These are phyloP conservation scores for Drosophila emarginata DNA, from an alignment of 2,888 invertebrate genomes.

Conservation along the genomic window DNA sequence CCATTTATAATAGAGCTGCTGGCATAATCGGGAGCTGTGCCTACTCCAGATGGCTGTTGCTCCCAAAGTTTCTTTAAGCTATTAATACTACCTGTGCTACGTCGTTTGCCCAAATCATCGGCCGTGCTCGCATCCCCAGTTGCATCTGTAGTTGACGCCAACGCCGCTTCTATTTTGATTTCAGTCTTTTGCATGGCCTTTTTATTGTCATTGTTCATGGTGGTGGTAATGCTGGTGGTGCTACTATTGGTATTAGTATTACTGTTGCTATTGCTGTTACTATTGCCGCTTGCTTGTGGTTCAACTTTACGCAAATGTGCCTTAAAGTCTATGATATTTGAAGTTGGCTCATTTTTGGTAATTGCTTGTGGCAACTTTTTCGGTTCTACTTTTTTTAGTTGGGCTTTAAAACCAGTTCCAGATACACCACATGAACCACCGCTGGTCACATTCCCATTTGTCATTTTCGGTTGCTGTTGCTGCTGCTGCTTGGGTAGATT, in stretches of 20 bases:
- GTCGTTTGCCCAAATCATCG: slow-evolving; percentile 92
- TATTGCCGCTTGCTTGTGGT: slow-evolving; percentile 38
- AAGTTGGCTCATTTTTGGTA: slow-evolving; percentile 84
- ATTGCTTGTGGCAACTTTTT: slow-evolving; percentile 84
- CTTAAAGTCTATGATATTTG: slow-evolving; percentile 91
- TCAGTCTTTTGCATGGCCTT: slow-evolving; percentile 81
- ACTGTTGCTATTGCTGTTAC: slow-evolving; percentile 51
- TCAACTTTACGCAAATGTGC: slow-evolving; percentile 92
- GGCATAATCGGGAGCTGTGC: slow-evolving; percentile 69
- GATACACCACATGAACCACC: slow-evolving; percentile 62
- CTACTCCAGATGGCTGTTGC: slow-evolving; percentile 83
- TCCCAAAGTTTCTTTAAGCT: slow-evolving; percentile 97
- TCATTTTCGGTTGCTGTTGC: slow-evolving; percentile 40
- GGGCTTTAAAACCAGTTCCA: slow-evolving; percentile 84
- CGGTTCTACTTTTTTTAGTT: slow-evolving; percentile 89
- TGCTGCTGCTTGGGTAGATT: slow-evolving; percentile 84
- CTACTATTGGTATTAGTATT: slow-evolving; percentile 49
- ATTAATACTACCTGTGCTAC: slow-evolving; percentile 95
- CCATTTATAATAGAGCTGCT: slow-evolving; percentile 64
- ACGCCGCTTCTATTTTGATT: slow-evolving; percentile 82
- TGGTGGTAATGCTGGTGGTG: slow-evolving; percentile 38
- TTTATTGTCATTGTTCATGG: slow-evolving; percentile 51
- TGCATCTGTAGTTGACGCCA: slow-evolving; percentile 48
- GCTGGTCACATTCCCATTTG: slow-evolving; percentile 56
- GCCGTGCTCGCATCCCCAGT: slow-evolving; percentile 29